These are phyloP conservation scores for Helicoverpa armigera DNA, from an alignment of 1,140 invertebrate species.

Conservation along the genomic window DNA sequence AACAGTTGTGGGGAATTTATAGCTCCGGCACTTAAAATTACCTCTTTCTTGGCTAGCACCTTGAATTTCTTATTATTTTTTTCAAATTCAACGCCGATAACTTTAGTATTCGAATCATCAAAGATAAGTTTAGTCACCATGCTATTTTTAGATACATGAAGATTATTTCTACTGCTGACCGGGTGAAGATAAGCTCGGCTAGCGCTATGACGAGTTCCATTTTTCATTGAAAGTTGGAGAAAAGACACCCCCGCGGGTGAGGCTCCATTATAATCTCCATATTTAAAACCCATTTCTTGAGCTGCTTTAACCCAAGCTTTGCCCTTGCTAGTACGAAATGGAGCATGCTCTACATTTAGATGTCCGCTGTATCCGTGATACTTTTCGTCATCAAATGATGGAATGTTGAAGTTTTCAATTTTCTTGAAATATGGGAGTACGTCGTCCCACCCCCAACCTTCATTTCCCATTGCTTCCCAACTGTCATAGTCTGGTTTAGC, in stretches of 20 bases:
- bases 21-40: slow-evolving; percentile 92
- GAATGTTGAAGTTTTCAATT: slow-evolving; percentile 90
- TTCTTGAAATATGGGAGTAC: slow-evolving; percentile 94
- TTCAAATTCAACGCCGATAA: slow-evolving; percentile 89
- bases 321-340: slow-evolving; percentile 88
- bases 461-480: slow-evolving; percentile 92
- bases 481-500: slow-evolving; percentile 91
- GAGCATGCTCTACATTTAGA: slow-evolving; percentile 87
- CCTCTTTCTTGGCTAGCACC: slow-evolving; percentile 90
- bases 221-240: slow-evolving; percentile 89
- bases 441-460: slow-evolving; percentile 94
- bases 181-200: slow-evolving; percentile 92
- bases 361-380: slow-evolving; percentile 89
- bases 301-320: slow-evolving; percentile 90
- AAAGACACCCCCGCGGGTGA: slow-evolving; percentile 89
- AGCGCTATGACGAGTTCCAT: slow-evolving; percentile 91
- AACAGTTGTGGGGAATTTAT: slow-evolving; percentile 92
- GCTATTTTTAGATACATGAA: slow-evolving; percentile 89
- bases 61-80: slow-evolving; percentile 85
- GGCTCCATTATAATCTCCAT: slow-evolving; percentile 91
- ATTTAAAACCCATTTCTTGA: slow-evolving; percentile 89
- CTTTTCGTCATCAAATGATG: slow-evolving; percentile 84
- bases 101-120: slow-evolving; percentile 88
- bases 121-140: slow-evolving; percentile 92
- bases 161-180: slow-evolving; percentile 88